These are phyloP conservation scores for Ephialtes manifestator DNA, from an alignment of 2,888 invertebrate species.

Conservation along the genomic window DNA sequence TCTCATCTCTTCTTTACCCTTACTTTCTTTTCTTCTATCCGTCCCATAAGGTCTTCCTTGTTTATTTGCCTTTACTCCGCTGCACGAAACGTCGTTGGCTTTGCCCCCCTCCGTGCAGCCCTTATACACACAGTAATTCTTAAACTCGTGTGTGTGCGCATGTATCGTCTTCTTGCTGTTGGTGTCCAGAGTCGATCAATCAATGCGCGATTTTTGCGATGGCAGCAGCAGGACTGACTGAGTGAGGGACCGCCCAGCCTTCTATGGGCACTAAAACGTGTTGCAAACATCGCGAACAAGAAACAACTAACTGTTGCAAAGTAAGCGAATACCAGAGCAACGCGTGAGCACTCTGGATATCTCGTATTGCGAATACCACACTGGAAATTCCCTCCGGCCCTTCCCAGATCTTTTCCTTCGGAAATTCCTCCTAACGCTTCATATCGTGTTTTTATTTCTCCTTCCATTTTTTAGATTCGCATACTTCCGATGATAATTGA, in stretches of 20 bases:
- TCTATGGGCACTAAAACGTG: conserved; percentile 83
- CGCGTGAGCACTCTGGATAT: conserved; percentile 41
- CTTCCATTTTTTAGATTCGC: background rate
- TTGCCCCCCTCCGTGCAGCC: conserved; percentile 21
- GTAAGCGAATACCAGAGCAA: conserved; percentile 75
- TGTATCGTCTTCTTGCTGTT: conserved; percentile 71
- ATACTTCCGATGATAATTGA: conserved; percentile 1
- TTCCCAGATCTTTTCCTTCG: conserved; percentile 25
- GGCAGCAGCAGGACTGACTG: conserved; percentile 66
- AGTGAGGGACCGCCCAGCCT: conserved; percentile 79
- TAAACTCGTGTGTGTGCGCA: conserved; percentile 27
- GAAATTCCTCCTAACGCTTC: conserved; percentile 22
- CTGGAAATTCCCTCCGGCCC: conserved; percentile 18
- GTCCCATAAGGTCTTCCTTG: conserved; percentile 49
- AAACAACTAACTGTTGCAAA: conserved; percentile 81
- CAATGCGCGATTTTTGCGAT: conserved; percentile 82
- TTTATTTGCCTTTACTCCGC: conserved; percentile 42
- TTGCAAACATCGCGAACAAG: conserved; percentile 82
- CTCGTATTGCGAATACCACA: conserved; percentile 36
- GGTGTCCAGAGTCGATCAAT: conserved; percentile 80
- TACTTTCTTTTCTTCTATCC: conserved; percentile 48
- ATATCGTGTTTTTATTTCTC: background rate
- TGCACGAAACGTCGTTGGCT: conserved; percentile 48
- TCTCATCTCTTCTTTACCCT: conserved; percentile 54
- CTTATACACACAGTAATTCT: conserved; percentile 33